Evolutionary conservation across 2,888 invertebrate genomes (phyloP).

Genomic region (Magallana nippona): DNA sequence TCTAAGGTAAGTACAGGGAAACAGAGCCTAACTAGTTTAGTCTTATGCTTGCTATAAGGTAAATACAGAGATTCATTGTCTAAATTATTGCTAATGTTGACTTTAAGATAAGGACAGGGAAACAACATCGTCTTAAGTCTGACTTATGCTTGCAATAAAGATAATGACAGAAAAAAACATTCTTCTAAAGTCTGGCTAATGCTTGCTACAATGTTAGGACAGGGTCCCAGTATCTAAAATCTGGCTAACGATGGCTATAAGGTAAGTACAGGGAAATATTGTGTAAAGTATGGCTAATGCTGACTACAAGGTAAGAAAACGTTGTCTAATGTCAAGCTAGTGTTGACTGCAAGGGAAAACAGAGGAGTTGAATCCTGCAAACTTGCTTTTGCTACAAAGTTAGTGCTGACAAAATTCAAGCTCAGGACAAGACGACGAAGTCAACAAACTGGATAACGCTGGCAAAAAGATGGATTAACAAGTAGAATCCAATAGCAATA

Average conservation of each 20-base stretch:
- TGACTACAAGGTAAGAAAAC: constrained; percentile 41
- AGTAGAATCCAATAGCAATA: no score
- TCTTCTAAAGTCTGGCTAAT: constrained; percentile 73
- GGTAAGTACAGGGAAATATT: constrained; percentile 55
- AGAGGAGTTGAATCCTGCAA: no score
- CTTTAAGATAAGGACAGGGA: background rate
- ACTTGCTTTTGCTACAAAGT: no score
- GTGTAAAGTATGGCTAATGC: constrained; percentile 35
- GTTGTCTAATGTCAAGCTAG: no score
- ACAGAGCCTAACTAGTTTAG: constrained; percentile 61
- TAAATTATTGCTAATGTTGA: no score
- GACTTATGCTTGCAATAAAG: constrained; percentile 74
- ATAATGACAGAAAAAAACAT: no score
- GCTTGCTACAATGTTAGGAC: constrained; percentile 71
- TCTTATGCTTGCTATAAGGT: constrained; percentile 76
- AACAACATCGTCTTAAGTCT: constrained; percentile 51
- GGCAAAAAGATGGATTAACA: no score
- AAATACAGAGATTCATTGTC: background rate
- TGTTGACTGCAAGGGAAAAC: no score
- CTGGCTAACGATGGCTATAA: constrained; percentile 71
- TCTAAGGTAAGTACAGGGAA: constrained; percentile 68
- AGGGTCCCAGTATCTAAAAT: background rate
- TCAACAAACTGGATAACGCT: constrained; percentile 39
- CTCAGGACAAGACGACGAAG: constrained; percentile 57
- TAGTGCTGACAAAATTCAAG: constrained; percentile 68